Evolutionary conservation across 2,888 invertebrate genomes (phyloP), one percentile per base, ranked within the genome.

Genomic region (Mesoligia furuncula): DNA sequence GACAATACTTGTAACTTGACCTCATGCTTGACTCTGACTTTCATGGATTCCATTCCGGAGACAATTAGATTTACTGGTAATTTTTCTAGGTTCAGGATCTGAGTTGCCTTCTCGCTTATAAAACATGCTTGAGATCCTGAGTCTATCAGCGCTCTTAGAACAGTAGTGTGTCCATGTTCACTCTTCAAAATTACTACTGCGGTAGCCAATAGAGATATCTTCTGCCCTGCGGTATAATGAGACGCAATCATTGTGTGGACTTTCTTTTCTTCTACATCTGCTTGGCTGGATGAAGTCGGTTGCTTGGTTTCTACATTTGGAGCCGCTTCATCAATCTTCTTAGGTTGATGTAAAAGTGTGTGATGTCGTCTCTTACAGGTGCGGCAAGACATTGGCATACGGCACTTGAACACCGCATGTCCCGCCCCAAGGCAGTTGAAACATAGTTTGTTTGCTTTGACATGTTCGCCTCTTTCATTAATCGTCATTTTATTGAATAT

Each of bases 41-140:
- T n/a, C n/a, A 59, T 59, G n/a, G 59, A 59, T 0, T 36, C 88
- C n/a, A 89, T 79, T 13, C 88, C 83, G 8, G 69, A 73, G n/a
- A 86, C 79, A 0, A 57, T 84, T 45, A 75, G 81, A 9, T 77
- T 81, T 0, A 73, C 73, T 7, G 85, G 42, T 13, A 48, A 72
- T 64, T 51, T 48, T 48, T 48, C 48, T 48, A 48, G 17, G 17
- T 48, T 48, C 17, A 48, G 17, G 48, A 48, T 48, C 48, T 48
- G 48, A 48, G 48, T 48, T 48, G 48, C 48, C 48, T 48, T 48
- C 48, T 48, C 48, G 48, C 48, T 48, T 48, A 48, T 48, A 48
- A 48, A 48, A 48, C 48, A 48, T 48, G 48, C 48, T 48, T 48
- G 48, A 48, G 48, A 48, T 48, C 48, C 48, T 48, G 48, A 48